Base-by-base conservation (phyloP, 1,140 invertebrate species). In the Achroia grisella region DNA sequence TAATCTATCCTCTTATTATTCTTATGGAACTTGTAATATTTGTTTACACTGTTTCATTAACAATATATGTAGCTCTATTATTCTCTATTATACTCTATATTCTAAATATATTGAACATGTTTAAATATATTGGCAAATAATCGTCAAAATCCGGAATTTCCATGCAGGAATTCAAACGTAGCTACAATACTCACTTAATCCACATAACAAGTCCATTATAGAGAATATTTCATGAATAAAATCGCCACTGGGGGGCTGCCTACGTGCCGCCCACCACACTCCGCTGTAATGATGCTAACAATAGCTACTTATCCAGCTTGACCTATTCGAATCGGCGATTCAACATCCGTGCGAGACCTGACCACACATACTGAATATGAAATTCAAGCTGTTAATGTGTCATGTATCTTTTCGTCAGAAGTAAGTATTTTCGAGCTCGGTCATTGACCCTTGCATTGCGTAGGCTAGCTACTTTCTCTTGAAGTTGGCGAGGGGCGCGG, bases 381-480 rank as follows among this genome's bases (percentile, higher is more conserved):
- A 81, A 74, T 79, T 65, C 53, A 71, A 57, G 61, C 69, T 65
- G 70, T 75, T 80, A 68, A 79, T 84, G 74, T 82, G 80, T 80
- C 74, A 80, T 23, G 17, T 23, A 6, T 23, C 76, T 84, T 79
- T 76, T 82, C 71, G 76, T 76, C 74, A 82, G 72, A 75, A 79
- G 72, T 71, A 60, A 72, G 74, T 67, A 84, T 81, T 85, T 81
- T 85, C 70, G 78, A 74, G 71, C 79, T 71, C 70, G 80, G 80
- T 73, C 78, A 57, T 70, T 69, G 80, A 82, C 80, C 80, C 73
- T 77, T 77, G 70, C 71, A 81, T 82, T 85, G 80, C 80, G 80
- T 85, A 82, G 80, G 74, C 72, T 71, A 80, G 76, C 80, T 82
- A 82, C 78, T 85, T 85, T 85, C 80, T 85, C 80, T 77, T 52